Base-by-base conservation (phyloP, 2,888 invertebrate genomes). In the Leptopilina drosophilae region DNA sequence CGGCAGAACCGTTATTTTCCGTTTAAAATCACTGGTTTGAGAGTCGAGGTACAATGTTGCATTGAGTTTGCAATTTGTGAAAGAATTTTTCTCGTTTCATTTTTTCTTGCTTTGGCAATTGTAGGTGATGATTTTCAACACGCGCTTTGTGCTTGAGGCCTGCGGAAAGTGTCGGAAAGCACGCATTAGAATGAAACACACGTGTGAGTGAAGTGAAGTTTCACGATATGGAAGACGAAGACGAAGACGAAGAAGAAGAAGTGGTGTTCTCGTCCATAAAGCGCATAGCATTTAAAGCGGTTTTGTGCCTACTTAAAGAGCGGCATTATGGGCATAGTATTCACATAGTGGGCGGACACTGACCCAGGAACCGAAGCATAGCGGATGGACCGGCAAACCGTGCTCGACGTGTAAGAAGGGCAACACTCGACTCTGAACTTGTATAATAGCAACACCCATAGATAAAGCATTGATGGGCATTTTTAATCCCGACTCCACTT, bases 331-430 rank as follows among this genome's bases (percentile, higher is more conserved):
- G 26, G 67, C 67, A 69, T 69, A 53, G 67, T 69, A 69, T 82
- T 78, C 78, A 78, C 80, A 79, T 80, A 82, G 84, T 83, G 82
- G 84, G 80, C 84, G 85, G 85, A 83, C 85, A 85, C 82, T 85
- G 85, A 85, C 85, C 85, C 85, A 84, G 84, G 85, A 85, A 85
- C 83, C 83, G 83, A 85, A 82, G 85, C 85, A 84, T 85, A 82
- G 83, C 82, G 82, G 81, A 85, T 83, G 82, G 83, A 85, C 84
- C 85, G 80, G 80, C 83, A 80, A 81, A 83, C 82, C 77, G 26
- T 46, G 77, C 20, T 67, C 15, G 49, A 49, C 49, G 67, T 69
- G 53, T 33, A 73, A 73, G 73, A 73, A 73, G 73, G 33, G 33
- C 73, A 56, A 53, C 49, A 49, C 33, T 20, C 20, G 62, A 40